phyloP scores from a whole-genome alignment of 2,113 vertebrate genomes.

The Anhinga rufa region DNA sequence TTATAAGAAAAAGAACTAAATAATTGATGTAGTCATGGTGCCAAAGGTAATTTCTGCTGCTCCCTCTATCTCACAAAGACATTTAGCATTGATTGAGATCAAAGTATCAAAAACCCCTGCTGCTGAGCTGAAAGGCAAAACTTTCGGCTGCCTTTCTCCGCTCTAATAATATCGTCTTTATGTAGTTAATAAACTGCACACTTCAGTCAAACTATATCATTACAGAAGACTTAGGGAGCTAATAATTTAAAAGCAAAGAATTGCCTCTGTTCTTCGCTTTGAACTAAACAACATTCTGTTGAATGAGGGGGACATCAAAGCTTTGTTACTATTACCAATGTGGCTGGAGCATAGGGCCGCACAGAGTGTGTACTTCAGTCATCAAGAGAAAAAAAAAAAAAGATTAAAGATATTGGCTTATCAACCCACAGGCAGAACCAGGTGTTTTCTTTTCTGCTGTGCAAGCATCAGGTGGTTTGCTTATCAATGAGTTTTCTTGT shows the following conservation, averaged over 20 bases:
- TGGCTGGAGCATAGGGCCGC: slow-evolving; percentile 73
- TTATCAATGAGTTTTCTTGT: slow-evolving; percentile 62
- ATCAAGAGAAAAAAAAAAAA: slow-evolving; percentile 47
- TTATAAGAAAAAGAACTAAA: slow-evolving; percentile 82
- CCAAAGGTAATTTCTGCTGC: slow-evolving; percentile 81
- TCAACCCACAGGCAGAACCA: slow-evolving; percentile 67
- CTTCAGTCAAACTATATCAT: slow-evolving; percentile 90
- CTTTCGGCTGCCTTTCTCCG: slow-evolving; percentile 76
- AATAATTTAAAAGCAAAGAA: slow-evolving; percentile 90
- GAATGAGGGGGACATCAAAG: slow-evolving; percentile 85
- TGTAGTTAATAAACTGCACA: slow-evolving; percentile 91
- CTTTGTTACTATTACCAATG: slow-evolving; percentile 76
- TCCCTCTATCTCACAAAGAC: slow-evolving; percentile 85
- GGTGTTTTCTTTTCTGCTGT: slow-evolving; percentile 66
- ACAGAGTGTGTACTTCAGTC: slow-evolving; percentile 74
- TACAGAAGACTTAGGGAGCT: slow-evolving; percentile 87
- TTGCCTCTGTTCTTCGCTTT: slow-evolving; percentile 83
- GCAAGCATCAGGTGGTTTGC: slow-evolving; percentile 65
- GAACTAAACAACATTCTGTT: slow-evolving; percentile 88
- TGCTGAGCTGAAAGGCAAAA: slow-evolving; percentile 84
- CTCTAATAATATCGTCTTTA: slow-evolving; percentile 91
- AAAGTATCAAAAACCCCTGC: slow-evolving; percentile 82
- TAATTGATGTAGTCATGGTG: slow-evolving; percentile 84
- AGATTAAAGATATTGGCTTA: slow-evolving; percentile 74
- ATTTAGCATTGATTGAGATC: slow-evolving; percentile 92